Base-by-base conservation (phyloP, 2,113 vertebrate genomes). In the Zosterops pallidus region DNA sequence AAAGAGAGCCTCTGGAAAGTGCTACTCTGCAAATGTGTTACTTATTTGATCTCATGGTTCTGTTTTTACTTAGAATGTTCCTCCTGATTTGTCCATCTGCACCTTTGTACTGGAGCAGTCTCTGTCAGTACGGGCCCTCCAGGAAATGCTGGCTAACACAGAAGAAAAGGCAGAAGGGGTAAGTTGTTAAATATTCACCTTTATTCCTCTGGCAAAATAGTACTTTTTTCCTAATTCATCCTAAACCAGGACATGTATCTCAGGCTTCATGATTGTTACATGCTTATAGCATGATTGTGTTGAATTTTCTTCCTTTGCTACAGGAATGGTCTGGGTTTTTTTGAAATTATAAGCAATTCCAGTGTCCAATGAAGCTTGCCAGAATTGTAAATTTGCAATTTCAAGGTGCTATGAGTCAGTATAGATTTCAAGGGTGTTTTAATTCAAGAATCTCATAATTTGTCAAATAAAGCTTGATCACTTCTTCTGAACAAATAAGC, bases 31-130 rank as follows among this genome's bases (percentile, higher is more conserved):
- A 65, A 13, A 23, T 33, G 28, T 41, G 29, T 91, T 26, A 31
- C 53, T 97, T 64, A 97, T 90, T 29, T 42, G n/a, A 21, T 50
- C 12, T 89, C 28, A 31, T 56, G 28, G 28, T 90, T 78, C 97
- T 80, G 39, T 92, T 67, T 97, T 55, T 44, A 78, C 90, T 46
- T 98, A 99, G 99, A 99, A 99, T 98, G 99, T 99, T n/a, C 99
- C 99, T 92, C 99, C 99, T 47, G 99, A 99, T 96, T 98, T 99
- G 91, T 99, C 99, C 89, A 99, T 99, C 95, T 99, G 99, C 90
- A 99, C 99, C n/a, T 99, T 99, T 46, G 99, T 99, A 83, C 96
- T 99, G 98, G 99, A 99, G 92, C 99, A 99, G 95, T 99, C 99
- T 1, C 97, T 99, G 44, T 99, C 99, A 0, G 99, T 99, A 39